Conservation (phyloP, 2,888 invertebrate species). For the Chloromyia formosa region DNA sequence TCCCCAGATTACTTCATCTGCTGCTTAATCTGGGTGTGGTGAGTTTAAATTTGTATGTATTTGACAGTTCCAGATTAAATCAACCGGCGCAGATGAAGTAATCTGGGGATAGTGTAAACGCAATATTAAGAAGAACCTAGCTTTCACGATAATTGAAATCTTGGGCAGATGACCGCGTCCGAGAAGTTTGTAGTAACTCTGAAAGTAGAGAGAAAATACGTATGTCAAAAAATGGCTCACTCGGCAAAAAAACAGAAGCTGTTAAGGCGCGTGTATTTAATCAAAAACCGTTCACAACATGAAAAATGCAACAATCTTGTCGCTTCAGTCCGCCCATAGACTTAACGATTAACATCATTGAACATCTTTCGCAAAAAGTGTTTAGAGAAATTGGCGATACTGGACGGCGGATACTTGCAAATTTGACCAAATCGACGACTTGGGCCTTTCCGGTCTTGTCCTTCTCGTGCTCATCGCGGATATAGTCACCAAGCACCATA, state of each 20-base stretch:
- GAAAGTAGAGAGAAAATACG: conserved; percentile 58
- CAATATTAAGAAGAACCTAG: conserved; percentile 96
- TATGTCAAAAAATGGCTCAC: conserved; percentile 29
- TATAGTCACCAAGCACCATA: conserved; percentile 94
- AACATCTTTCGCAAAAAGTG: conserved; percentile 41
- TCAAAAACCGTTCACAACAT: conserved; percentile 63
- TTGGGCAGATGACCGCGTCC: too few species aligned
- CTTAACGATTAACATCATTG: conserved; percentile 60
- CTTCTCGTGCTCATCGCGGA: conserved; percentile 82
- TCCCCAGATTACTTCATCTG: too few species aligned
- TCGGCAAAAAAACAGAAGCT: background rate
- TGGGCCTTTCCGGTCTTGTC: conserved; percentile 90
- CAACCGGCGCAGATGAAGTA: too few species aligned
- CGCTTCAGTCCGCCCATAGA: conserved; percentile 68
- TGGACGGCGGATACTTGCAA: conserved; percentile 86
- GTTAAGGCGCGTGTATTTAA: too few species aligned
- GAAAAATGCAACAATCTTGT: conserved; percentile 60
- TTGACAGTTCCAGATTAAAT: too few species aligned
- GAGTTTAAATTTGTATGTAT: too few species aligned
- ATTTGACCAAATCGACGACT: conserved; percentile 94
- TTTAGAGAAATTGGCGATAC: conserved; percentile 1
- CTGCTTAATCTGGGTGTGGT: too few species aligned
- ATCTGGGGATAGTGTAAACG: too few species aligned
- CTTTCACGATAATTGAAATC: conserved; percentile 98
- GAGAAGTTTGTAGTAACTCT: too few species aligned